Conservation (phyloP, 1,140 invertebrate genomes). For the Meloidogyne exigua region DNA sequence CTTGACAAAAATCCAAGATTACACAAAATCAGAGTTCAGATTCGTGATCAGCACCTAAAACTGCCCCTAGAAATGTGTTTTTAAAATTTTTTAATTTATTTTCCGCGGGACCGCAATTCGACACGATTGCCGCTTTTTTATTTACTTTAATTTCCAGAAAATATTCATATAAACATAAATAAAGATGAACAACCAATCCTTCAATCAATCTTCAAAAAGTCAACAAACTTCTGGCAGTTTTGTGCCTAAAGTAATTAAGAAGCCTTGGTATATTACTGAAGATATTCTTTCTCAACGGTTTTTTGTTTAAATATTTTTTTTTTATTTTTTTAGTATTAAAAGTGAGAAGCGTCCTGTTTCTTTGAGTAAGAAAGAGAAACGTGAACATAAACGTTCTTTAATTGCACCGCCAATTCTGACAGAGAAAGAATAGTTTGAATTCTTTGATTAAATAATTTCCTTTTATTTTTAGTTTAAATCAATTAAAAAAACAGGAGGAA, state of each 20-base stretch:
- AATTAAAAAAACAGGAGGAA: not conserved
- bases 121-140: no score
- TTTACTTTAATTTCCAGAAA: no score
- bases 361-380: not conserved
- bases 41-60: no score
- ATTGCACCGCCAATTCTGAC: not conserved
- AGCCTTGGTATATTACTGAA: not conserved
- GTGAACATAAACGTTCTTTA: not conserved
- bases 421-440: not conserved
- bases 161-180: no score
- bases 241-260: not conserved
- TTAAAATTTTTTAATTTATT: no score
- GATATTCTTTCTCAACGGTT: not conserved
- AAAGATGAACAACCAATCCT: not conserved
- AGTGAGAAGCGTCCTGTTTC: not conserved
- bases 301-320: not conserved
- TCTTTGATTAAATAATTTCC: not conserved
- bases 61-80: no score
- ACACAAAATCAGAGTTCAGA: no score
- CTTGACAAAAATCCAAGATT: no score
- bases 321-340: not conserved
- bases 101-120: no score
- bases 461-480: not conserved
- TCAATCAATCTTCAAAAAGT: not conserved
- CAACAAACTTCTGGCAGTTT: not conserved